phyloP scores from a whole-genome alignment of 2,888 invertebrate genomes.

The Polymixis flavicincta region DNA sequence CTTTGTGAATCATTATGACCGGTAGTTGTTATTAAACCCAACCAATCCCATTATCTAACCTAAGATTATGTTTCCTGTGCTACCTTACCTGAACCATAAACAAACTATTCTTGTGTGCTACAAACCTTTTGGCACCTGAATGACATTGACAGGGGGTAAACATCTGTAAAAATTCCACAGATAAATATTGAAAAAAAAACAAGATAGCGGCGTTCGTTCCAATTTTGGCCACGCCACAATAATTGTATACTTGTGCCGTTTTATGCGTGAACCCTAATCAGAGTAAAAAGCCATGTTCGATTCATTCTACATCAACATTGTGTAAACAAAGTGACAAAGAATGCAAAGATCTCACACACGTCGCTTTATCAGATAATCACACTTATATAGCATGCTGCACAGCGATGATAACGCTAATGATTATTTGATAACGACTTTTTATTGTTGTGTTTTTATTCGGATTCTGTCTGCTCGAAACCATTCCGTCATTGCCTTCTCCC shows the following conservation, averaged over 20 bases:
- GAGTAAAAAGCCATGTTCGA: conserved; percentile 17
- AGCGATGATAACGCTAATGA: conserved; percentile 42
- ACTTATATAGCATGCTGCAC: conserved; percentile 14
- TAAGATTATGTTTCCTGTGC: too few species aligned
- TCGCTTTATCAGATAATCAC: conserved; percentile 31
- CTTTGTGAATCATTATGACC: too few species aligned
- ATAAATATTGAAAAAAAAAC: background rate
- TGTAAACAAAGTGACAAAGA: conserved; percentile 30
- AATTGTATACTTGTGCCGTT: background rate
- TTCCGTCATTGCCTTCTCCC: too few species aligned
- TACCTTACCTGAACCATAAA: background rate
- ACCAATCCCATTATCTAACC: too few species aligned
- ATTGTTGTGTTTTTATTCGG: background rate
- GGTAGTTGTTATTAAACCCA: too few species aligned
- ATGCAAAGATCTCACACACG: conserved; percentile 22
- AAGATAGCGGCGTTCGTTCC: background rate
- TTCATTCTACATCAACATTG: conserved; percentile 20
- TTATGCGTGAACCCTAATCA: background rate
- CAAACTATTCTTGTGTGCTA: too few species aligned
- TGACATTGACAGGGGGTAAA: background rate
- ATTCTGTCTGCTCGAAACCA: background rate
- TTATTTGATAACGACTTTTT: conserved; percentile 28
- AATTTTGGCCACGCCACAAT: background rate
- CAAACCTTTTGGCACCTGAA: too few species aligned
- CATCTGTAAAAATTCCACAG: too few species aligned